Percentiles rank a stretch among this genome's conserved stretches.
Conservation (phyloP, 2,797 vertebrate species). For the Urosaurus nigricauda region DNA sequence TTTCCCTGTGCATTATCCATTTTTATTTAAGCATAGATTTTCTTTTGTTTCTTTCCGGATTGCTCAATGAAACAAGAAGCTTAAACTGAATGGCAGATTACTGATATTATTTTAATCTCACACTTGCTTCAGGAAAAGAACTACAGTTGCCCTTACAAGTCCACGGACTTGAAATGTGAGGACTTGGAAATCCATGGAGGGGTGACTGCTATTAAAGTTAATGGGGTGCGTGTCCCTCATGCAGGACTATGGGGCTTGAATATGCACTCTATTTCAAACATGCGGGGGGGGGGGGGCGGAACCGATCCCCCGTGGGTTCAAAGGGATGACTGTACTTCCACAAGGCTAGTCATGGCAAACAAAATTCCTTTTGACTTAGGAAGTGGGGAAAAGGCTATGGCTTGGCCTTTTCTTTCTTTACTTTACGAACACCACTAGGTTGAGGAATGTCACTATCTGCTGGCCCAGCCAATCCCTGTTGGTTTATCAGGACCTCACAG, state of each 20-base stretch:
- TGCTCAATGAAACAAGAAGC: not conserved
- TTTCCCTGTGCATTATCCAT: not conserved
- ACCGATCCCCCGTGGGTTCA: no score
- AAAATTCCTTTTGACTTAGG: not conserved
- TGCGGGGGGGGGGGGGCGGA: no score
- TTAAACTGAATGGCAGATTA: not conserved
- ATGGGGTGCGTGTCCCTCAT: no score
- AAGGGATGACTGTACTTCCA: not conserved
- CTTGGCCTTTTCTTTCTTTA: not conserved
- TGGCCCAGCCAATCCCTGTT: not conserved
- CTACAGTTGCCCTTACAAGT: no score
- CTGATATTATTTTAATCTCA: not conserved
- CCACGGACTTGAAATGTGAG: no score
- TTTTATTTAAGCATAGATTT: not conserved
- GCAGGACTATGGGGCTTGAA: no score
- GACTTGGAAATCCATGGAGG: no score
- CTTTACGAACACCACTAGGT: no score
- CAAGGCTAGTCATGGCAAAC: not conserved
- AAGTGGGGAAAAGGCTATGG: not conserved
- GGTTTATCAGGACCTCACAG: not conserved
- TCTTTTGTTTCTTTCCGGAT: not conserved
- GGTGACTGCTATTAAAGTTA: no score
- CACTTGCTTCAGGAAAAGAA: not conserved
- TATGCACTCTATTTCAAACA: no score
- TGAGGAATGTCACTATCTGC: not conserved